phyloP scores from a whole-genome alignment of 2,797 vertebrate species.

The Onychomys leucogaster region DNA sequence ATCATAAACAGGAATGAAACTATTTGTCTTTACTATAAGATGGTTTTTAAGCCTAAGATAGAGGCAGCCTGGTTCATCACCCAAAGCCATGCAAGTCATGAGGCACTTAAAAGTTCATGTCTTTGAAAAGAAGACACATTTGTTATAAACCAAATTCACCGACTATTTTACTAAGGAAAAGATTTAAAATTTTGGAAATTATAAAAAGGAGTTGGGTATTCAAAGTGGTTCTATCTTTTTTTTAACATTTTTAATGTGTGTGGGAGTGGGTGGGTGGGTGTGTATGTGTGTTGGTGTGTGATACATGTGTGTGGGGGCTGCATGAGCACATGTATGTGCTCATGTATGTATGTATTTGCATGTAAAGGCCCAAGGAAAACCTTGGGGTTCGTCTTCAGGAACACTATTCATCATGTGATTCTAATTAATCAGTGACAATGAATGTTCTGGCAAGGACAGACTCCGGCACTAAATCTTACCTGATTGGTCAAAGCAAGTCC shows the following conservation, averaged over 20 bases:
- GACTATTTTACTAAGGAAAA: background rate
- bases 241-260: no score
- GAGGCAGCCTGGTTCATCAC: background rate
- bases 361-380: background rate
- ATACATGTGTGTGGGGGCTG: background rate
- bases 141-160: background rate
- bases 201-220: background rate
- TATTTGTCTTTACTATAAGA: background rate
- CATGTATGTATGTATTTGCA: background rate
- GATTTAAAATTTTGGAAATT: background rate
- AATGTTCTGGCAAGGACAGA: background rate
- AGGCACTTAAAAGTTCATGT: background rate
- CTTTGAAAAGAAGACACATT: slow-evolving; percentile 26
- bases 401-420: background rate
- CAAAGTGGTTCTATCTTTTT: background rate
- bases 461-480: background rate
- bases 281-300: background rate
- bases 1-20: background rate
- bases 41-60: background rate
- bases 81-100: background rate
- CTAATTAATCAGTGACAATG: background rate
- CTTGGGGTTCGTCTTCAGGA: background rate
- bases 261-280: background rate
- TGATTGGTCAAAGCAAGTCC: background rate
- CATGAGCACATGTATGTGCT: background rate